Evolutionary conservation across 2,113 vertebrate genomes (phyloP), one percentile per base, ranked within the genome.

Genomic region (Semnornis frantzii): DNA sequence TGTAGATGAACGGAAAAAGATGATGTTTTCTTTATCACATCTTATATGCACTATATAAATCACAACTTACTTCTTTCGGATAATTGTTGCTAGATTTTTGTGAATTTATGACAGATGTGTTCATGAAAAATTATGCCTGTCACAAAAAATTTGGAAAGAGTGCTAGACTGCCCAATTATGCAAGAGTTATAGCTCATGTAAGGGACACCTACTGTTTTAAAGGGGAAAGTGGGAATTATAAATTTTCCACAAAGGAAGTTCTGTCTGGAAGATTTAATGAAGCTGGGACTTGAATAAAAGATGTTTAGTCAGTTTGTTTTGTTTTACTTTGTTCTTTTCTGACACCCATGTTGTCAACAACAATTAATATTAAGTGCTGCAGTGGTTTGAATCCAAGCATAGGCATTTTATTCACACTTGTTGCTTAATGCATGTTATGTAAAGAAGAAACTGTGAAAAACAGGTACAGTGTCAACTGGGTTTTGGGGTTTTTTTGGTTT

Each of bases 151-250:
- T 98, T 97, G 96, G 96, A 97, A 96, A 88, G 89, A 95, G 31
- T 97, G 96, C 97, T 98, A 94, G 92, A 87, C 92, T 96, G 78
- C 73, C 96, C 95, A 98, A 98, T 98, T 98, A 98, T 97, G 87
- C 57, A 94, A 97, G 97, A 98, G 52, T 97, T 98, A 97, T 96
- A 94, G 89, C 92, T 95, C 52, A 27, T 96, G 42, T 96, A 95
- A 97, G 92, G 87, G 88, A 96, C 92, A 97, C 97, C 96, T 97
- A 97, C 95, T 97, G 97, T 91, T 98, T 97, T 98, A 97, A 97
- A 96, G 73, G 78, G 95, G 82, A 96, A 92, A 89, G 50, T 76
- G 95, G 97, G 96, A 97, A 97, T 97, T 97, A 96, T 97, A 96
- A 97, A 97, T 98, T 97, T 97, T 94, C 92, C 93, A 95, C 93